These are phyloP conservation scores for Typhlomys cinereus DNA, from an alignment of 2,113 vertebrate genomes.

Conservation along the genomic window DNA sequence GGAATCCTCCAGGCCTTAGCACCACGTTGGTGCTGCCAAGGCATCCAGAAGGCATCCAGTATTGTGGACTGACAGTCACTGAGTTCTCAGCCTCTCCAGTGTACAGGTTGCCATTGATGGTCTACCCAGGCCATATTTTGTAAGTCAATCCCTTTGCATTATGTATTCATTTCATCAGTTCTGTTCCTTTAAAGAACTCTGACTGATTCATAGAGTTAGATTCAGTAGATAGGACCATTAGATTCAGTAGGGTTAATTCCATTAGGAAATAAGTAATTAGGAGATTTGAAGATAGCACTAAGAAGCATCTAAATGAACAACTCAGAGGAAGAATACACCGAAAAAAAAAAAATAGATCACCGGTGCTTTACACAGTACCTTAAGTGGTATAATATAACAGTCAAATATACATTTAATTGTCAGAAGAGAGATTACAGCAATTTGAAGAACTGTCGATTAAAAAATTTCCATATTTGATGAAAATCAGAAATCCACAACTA, in stretches of 20 bases:
- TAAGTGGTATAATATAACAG: background rate
- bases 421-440: background rate
- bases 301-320: constrained; percentile 3
- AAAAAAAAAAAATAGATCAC: background rate
- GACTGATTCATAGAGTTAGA: background rate
- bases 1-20: background rate
- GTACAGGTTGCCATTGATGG: background rate
- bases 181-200: background rate
- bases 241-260: too few relatives aligned
- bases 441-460: background rate
- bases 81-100: background rate
- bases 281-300: constrained; percentile 9
- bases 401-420: background rate
- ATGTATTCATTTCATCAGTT: background rate
- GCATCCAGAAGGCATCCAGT: too few relatives aligned
- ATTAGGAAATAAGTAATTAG: background rate
- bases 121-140: background rate
- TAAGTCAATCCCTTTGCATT: background rate
- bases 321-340: background rate
- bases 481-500: background rate
- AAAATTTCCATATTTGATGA: background rate
- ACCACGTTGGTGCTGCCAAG: background rate
- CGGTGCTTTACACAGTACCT: background rate
- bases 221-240: constrained; percentile 26
- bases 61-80: background rate